phyloP scores from a whole-genome alignment of 2,797 vertebrate genomes.

The Cetoscarus ocellatus region DNA sequence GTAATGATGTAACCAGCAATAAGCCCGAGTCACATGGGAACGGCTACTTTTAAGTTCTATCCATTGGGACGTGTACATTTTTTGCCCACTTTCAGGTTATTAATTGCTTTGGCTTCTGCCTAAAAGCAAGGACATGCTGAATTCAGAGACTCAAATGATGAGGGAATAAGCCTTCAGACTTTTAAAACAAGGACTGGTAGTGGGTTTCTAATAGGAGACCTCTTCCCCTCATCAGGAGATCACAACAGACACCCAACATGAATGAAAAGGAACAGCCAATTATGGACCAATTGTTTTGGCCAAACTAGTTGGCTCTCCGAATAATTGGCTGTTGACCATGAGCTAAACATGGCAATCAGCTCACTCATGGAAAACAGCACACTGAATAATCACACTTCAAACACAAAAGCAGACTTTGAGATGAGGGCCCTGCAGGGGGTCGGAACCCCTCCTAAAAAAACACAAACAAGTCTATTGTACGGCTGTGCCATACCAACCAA shows the following conservation, averaged over 20 bases:
- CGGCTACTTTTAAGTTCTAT: conserved; percentile 12
- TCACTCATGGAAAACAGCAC: conserved; percentile 37
- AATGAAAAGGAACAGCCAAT: conserved; percentile 40
- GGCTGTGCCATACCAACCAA: too few species aligned
- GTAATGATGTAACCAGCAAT: conserved; percentile 40
- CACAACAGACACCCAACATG: conserved; percentile 27
- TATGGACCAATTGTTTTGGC: conserved; percentile 42
- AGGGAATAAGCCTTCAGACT: not conserved
- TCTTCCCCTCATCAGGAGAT: conserved; percentile 11
- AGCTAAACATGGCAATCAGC: conserved; percentile 56
- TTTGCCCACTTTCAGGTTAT: not conserved
- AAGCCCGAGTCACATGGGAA: conserved; percentile 6
- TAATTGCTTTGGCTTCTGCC: not conserved
- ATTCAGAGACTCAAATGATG: not conserved
- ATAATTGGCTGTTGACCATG: conserved; percentile 53
- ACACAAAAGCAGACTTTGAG: conserved; percentile 62
- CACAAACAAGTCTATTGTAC: conserved; percentile 38
- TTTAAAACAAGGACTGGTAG: not conserved
- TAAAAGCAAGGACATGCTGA: conserved; percentile 1
- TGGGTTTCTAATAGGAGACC: conserved; percentile 15
- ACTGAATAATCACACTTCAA: conserved; percentile 66
- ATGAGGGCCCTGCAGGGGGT: conserved; percentile 38
- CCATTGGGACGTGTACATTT: not conserved
- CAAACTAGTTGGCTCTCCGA: conserved; percentile 46
- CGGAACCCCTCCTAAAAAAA: conserved; percentile 36